A percentile compares a stretch with the other conserved stretches of the same genome.
phyloP scores from a whole-genome alignment of 2,113 vertebrate genomes.

The Jacana jacana region DNA sequence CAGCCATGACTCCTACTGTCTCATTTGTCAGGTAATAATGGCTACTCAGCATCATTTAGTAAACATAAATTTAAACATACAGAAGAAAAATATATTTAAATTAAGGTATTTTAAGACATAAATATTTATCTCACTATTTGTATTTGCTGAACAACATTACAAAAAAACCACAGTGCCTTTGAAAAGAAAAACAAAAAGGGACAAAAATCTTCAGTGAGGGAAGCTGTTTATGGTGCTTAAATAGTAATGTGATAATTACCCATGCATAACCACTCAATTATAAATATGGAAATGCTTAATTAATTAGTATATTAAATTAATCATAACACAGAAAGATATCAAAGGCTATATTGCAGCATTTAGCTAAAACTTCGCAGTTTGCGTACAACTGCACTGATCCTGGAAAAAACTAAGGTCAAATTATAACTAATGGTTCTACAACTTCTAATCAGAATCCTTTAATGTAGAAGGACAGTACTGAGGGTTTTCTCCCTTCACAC shows the following conservation, averaged over 20 bases:
- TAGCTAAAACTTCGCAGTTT: not conserved
- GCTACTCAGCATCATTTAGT: not conserved
- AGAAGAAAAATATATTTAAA: not conserved
- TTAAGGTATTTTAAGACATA: not conserved
- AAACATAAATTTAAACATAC: not conserved
- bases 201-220: not conserved
- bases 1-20: not conserved
- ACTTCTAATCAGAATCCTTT: not conserved
- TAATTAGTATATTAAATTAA: conserved; percentile 52
- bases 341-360: not conserved
- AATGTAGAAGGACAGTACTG: not conserved
- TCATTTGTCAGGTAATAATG: not conserved
- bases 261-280: conserved; percentile 33
- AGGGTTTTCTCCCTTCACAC: not conserved
- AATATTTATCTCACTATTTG: not conserved
- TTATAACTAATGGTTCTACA: not conserved
- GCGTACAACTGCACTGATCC: not conserved
- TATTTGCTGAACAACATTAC: not conserved
- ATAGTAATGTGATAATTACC: conserved; percentile 35
- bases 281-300: conserved; percentile 35
- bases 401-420: not conserved
- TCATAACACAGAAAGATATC: conserved; percentile 1
- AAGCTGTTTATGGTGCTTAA: conserved; percentile 7
- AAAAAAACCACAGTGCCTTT: not conserved
- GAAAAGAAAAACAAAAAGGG: not conserved